Conservation (phyloP, 1,140 invertebrate genomes). For the Cyclina sinensis region DNA sequence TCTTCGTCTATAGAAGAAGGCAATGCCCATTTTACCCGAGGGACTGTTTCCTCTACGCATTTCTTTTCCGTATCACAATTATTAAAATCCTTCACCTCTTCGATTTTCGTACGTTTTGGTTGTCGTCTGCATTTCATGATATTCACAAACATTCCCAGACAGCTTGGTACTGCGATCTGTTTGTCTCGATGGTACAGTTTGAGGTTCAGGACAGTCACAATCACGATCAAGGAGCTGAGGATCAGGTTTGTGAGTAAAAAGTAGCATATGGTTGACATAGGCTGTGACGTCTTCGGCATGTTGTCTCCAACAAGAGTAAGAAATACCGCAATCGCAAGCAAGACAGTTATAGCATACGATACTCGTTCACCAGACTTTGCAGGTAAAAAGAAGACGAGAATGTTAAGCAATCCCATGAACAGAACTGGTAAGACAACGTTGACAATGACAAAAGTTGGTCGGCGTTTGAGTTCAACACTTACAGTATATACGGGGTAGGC, state of each 20-base stretch:
- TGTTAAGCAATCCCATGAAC: conserved; percentile 88
- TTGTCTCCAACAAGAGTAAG: conserved; percentile 88
- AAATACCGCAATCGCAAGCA: conserved; percentile 88
- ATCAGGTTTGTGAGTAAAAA: conserved; percentile 39
- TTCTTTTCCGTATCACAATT: background rate
- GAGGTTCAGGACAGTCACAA: conserved; percentile 8
- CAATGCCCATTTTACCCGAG: background rate
- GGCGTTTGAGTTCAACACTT: conserved; percentile 75
- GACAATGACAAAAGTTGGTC: conserved; percentile 85
- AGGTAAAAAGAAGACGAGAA: conserved; percentile 88
- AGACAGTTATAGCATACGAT: conserved; percentile 88
- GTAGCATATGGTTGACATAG: conserved; percentile 58
- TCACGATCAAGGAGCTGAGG: conserved; percentile 6
- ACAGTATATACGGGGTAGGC: background rate
- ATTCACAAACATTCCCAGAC: background rate
- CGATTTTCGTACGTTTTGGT: background rate
- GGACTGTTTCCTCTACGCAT: background rate
- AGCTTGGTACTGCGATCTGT: background rate
- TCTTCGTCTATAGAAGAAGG: background rate
- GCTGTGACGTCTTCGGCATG: conserved; percentile 88
- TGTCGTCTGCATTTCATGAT: background rate
- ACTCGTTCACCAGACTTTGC: conserved; percentile 88
- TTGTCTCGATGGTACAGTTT: background rate
- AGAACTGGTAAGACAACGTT: conserved; percentile 88
- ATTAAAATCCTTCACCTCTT: background rate